Base-by-base conservation (phyloP, 2,113 vertebrate species). In the Caracal caracal region DNA sequence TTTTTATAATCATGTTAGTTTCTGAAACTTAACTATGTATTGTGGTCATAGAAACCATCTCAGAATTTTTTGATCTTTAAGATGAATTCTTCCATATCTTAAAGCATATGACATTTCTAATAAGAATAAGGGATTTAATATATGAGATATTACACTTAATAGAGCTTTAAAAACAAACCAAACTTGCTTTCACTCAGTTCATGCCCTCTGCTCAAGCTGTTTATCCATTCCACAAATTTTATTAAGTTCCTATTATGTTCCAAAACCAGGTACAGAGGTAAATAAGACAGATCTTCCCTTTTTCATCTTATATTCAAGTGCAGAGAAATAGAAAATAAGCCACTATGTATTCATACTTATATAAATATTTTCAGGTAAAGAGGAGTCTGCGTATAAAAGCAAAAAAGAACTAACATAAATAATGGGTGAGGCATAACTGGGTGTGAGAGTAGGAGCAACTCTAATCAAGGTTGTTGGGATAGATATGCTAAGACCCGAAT, bases 91-190 rank as follows among this genome's bases (percentile, higher is more conserved):
- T 90, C 7, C 9, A 10, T 90, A 81, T 88, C 92, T 88, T 79
- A 84, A 90, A 71, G 37, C 12, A 80, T 37, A 56, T 82, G 65
- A 2, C 10, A 90, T 82, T 93, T 87, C 84, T 75, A 76, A 68
- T 63, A 80, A 89, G 30, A 20, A 80, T 11, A 92, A 49, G 1
- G 56, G 5, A 56, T 83, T 95, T 92, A 92, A 83, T 63, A 53
- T 51, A 51, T 59, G 49, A 89, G 26, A 61, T 79, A 82, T 33
- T 81, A 12, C 13, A 89, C n/a, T 96, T 65, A 83, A 78, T 59
- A 71, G 20, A 78, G 19, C 22, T 92, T 93, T 96, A 47, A 56
- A 88, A 97, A 88, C 30, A 93, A 84, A 94, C 87, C 78, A 97
- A 71, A n/a, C 17, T n/a, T 2, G 0, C 2, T 87, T 90, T 94